Percentiles rank a stretch among this genome's conserved stretches.
Evolutionary conservation across 2,888 invertebrate species (phyloP).

Genomic region (Campoplex nolae): DNA sequence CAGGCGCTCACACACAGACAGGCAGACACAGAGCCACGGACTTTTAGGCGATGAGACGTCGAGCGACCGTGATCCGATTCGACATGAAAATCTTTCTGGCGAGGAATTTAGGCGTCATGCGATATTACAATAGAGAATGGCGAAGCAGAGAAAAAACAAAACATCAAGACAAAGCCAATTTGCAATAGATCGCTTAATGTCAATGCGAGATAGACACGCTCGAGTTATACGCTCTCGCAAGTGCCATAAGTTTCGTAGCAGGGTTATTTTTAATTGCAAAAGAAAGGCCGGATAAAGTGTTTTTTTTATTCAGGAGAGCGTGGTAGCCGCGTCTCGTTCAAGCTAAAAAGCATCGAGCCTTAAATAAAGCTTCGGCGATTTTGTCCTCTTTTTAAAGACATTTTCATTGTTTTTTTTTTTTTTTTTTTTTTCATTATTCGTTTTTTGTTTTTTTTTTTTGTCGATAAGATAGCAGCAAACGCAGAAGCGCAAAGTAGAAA

Average conservation of each 20-base stretch:
- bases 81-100: slow-evolving; percentile 59
- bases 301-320: slow-evolving; percentile 67
- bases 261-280: slow-evolving; percentile 74
- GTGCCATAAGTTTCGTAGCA: slow-evolving; percentile 66
- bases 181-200: slow-evolving; percentile 28
- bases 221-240: slow-evolving; percentile 66
- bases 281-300: slow-evolving; percentile 68
- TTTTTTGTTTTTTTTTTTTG: slow-evolving; percentile 44
- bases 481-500: slow-evolving; percentile 70
- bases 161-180: background rate
- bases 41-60: slow-evolving; percentile 31
- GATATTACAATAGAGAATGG: slow-evolving; percentile 69
- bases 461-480: slow-evolving; percentile 64
- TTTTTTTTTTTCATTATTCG: background rate
- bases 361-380: slow-evolving; percentile 68
- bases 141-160: slow-evolving; percentile 21
- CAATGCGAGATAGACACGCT: slow-evolving; percentile 62
- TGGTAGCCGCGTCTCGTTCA: slow-evolving; percentile 57
- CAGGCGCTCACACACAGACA: background rate
- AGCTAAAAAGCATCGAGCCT: slow-evolving; percentile 63
- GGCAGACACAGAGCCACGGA: background rate
- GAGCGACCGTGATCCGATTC: slow-evolving; percentile 69
- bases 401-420: slow-evolving; percentile 44
- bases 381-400: slow-evolving; percentile 5
- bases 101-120: slow-evolving; percentile 68